A percentile compares a stretch with the other conserved stretches of the same genome.
These are phyloP conservation scores for Plectrocnemia conspersa DNA, from an alignment of 1,140 invertebrate genomes.

Conservation along the genomic window DNA sequence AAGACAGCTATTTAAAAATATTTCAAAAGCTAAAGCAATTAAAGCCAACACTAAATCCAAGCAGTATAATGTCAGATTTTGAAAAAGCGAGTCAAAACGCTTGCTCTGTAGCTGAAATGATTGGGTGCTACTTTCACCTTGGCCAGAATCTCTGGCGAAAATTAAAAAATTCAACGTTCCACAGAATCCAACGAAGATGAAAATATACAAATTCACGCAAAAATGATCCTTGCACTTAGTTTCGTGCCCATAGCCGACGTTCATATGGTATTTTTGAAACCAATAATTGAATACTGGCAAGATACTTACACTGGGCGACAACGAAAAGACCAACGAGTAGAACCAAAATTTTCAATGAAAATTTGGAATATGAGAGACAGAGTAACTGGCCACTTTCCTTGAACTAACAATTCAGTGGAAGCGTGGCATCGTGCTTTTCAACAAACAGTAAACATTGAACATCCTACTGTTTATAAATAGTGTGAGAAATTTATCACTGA, in stretches of 20 bases:
- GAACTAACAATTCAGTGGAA: constrained; percentile 3
- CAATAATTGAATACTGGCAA: constrained; percentile 3
- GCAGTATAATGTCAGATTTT: constrained; percentile 3
- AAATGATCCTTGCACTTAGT: constrained; percentile 11
- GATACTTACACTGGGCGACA: not conserved
- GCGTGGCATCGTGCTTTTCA: constrained; percentile 1
- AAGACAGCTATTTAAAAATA: not conserved
- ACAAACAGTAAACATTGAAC: not conserved
- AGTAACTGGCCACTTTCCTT: constrained; percentile 41
- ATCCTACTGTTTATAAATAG: not conserved
- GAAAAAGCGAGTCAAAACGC: constrained; percentile 16
- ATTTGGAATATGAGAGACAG: constrained; percentile 13
- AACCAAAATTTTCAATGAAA: constrained; percentile 5
- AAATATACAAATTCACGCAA: constrained; percentile 10
- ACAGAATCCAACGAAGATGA: constrained; percentile 10
- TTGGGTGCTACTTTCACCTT: constrained; percentile 11
- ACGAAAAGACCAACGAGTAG: not conserved
- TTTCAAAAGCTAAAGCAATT: not conserved
- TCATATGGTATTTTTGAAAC: constrained; percentile 6
- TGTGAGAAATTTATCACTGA: not conserved
- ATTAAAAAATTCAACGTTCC: not conserved
- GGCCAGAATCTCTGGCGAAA: constrained; percentile 14
- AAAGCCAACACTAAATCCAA: constrained; percentile 4
- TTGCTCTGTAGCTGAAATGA: constrained; percentile 3
- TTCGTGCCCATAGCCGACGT: constrained; percentile 12